These are phyloP conservation scores for Drosophila subobscura DNA, from an alignment of 1,140 invertebrate genomes.

Conservation along the genomic window DNA sequence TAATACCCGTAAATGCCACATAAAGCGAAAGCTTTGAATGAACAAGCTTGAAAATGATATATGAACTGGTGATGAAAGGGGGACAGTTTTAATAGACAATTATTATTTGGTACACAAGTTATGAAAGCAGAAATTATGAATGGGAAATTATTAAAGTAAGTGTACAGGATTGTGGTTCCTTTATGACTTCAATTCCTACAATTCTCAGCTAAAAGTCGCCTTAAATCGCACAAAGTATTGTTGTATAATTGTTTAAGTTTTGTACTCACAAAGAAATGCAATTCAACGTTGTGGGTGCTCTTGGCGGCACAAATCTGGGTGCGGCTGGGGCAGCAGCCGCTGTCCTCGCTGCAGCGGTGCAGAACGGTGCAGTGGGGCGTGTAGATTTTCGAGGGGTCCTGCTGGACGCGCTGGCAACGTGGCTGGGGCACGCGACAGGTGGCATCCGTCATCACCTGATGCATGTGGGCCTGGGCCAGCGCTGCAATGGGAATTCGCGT, in stretches of 20 bases:
- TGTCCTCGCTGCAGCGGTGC: slow-evolving; percentile 90
- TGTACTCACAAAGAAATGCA: slow-evolving; percentile 90
- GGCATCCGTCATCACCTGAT: slow-evolving; percentile 86
- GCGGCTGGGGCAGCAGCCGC: slow-evolving; percentile 88
- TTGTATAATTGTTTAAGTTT: not conserved
- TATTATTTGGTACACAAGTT: no score
- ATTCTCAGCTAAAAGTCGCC: no score
- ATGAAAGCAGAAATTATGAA: no score
- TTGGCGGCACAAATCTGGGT: slow-evolving; percentile 88
- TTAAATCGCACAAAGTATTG: not conserved
- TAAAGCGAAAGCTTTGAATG: not conserved
- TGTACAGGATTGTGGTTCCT: no score
- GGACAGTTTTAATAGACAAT: no score
- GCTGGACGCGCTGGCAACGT: slow-evolving; percentile 87
- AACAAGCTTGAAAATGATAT: not conserved
- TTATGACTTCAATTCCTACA: not conserved
- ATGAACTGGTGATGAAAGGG: no score
- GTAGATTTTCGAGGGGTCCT: slow-evolving; percentile 88
- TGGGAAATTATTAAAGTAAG: no score
- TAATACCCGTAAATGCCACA: not conserved
- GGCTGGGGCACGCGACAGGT: slow-evolving; percentile 87
- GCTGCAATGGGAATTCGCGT: slow-evolving; percentile 22
- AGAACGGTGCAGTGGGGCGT: slow-evolving; percentile 89
- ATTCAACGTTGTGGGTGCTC: slow-evolving; percentile 86
- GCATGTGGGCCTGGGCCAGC: slow-evolving; percentile 86